Base-by-base conservation (phyloP, 1,140 invertebrate genomes). In the Oryctes rhinoceros region DNA sequence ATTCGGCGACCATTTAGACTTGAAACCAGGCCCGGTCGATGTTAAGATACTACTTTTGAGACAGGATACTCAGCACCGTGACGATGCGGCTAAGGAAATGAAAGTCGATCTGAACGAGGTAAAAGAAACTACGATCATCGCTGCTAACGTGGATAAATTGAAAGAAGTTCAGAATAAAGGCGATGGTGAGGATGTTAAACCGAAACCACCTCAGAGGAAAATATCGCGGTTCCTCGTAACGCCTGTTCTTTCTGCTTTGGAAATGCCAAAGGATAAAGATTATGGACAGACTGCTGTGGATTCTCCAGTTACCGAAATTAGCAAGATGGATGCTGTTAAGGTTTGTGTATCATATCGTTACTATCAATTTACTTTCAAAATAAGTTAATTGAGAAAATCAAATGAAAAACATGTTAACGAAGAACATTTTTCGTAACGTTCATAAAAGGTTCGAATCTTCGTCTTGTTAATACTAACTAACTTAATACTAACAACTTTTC, bases 201-300 rank as follows among this genome's bases (percentile, higher is more conserved):
- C 30, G 53, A 83, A 84, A 11, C 5, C 13, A 9, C 91, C 92
- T 78, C 89, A 91, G 81, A 88, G 94, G 77, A 94, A 94, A 87
- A 93, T 95, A 83, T 95, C 94, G 44, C 89, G 94, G 67, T 95
- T 96, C 88, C 89, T 95, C 86, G 94, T 96, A 76, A 95, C 93
- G 87, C 93, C 94, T 62, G 94, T 95, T 4, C 87, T 92, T 82
- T 87, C 90, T 83, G 88, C 90, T 85, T 81, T 88, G 53, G 86
- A 87, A 79, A 35, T 87, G 59, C 87, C 87, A 1, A 86, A 87
- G 81, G 84, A 86, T 67, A 86, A 84, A 78, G 83, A 85, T 78
- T 84, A 81, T 76, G 81, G 80, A 62, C 79, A 65, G n/a, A 44
- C 78, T 4, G 62, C 62, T 18, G 37, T 65, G 5, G 78, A 79